These are phyloP conservation scores for Drosophila mojavensis DNA, from an alignment of 1,140 invertebrate species.

Conservation along the genomic window DNA sequence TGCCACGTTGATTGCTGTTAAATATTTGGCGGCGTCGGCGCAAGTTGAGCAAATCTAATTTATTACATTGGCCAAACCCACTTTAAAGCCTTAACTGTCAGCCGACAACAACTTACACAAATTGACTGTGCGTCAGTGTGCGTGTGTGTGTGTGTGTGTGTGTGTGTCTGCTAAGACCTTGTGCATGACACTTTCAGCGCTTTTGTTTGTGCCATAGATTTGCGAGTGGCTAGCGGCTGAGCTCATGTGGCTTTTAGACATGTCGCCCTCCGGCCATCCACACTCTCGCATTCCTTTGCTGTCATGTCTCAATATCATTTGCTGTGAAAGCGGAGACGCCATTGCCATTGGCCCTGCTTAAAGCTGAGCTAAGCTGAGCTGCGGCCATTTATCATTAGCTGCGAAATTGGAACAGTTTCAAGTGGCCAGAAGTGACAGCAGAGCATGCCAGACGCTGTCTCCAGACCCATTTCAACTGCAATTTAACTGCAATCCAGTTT, in stretches of 20 bases:
- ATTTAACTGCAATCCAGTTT: slow-evolving; percentile 75
- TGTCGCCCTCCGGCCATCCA: not conserved
- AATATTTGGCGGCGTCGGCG: slow-evolving; percentile 71
- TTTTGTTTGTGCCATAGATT: slow-evolving; percentile 46
- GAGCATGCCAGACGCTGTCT: slow-evolving; percentile 5
- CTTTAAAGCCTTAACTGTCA: slow-evolving; percentile 56
- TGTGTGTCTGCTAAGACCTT: slow-evolving; percentile 42
- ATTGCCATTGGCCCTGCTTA: not conserved
- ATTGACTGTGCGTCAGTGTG: slow-evolving; percentile 23
- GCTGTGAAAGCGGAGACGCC: slow-evolving; percentile 33
- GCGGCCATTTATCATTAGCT: slow-evolving; percentile 60
- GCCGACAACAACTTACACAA: slow-evolving; percentile 17
- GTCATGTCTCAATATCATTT: slow-evolving; percentile 73
- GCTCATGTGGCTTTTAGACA: slow-evolving; percentile 51
- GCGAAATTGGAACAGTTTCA: slow-evolving; percentile 59
- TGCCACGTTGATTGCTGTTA: slow-evolving; percentile 74
- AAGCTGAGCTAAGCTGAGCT: not conserved
- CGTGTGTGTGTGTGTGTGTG: slow-evolving; percentile 3
- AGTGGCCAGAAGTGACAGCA: slow-evolving; percentile 44
- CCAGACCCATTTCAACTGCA: slow-evolving; percentile 68
- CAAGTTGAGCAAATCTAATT: slow-evolving; percentile 76
- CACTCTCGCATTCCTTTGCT: slow-evolving; percentile 42
- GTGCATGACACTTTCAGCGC: slow-evolving; percentile 37
- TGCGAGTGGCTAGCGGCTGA: slow-evolving; percentile 28
- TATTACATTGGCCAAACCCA: slow-evolving; percentile 62